Percentiles rank a stretch among this genome's conserved stretches.
phyloP scores from a whole-genome alignment of 1,140 invertebrate genomes.

The Eriosoma lanigerum region DNA sequence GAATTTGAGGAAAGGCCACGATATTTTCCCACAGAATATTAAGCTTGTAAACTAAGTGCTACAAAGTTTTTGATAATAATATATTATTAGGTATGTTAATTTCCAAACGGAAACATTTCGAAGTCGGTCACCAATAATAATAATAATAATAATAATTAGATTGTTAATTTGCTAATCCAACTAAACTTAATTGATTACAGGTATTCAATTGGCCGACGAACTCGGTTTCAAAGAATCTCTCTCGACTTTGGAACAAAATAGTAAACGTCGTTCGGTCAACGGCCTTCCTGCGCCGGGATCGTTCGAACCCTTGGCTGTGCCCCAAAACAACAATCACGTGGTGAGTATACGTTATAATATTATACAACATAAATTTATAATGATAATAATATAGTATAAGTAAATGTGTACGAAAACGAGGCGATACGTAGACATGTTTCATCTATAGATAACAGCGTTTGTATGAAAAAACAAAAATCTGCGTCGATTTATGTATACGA shows the following conservation, averaged over 20 bases:
- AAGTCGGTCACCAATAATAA: too few species aligned
- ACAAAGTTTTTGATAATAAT: too few species aligned
- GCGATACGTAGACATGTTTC: background rate
- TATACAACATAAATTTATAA: background rate
- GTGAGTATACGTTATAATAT: background rate
- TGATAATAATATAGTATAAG: too few species aligned
- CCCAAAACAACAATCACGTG: background rate
- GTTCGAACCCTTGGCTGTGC: slow-evolving; percentile 44
- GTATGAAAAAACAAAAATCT: background rate
- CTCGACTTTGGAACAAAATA: slow-evolving; percentile 70
- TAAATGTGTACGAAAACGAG: too few species aligned
- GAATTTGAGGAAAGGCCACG: too few species aligned
- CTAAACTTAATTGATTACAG: slow-evolving; percentile 61
- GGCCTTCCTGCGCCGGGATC: slow-evolving; percentile 45
- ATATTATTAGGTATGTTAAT: too few species aligned
- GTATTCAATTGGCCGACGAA: slow-evolving; percentile 81
- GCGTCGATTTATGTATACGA: background rate
- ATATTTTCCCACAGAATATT: too few species aligned
- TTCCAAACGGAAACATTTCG: too few species aligned
- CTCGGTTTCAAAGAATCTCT: slow-evolving; percentile 77
- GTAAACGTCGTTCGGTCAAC: slow-evolving; percentile 65
- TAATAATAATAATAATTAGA: too few species aligned
- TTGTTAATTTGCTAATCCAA: too few species aligned
- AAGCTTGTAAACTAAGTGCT: too few species aligned
- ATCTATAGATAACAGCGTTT: background rate